Conservation (phyloP, 1,140 invertebrate genomes). For the Drosophila yakuba region DNA sequence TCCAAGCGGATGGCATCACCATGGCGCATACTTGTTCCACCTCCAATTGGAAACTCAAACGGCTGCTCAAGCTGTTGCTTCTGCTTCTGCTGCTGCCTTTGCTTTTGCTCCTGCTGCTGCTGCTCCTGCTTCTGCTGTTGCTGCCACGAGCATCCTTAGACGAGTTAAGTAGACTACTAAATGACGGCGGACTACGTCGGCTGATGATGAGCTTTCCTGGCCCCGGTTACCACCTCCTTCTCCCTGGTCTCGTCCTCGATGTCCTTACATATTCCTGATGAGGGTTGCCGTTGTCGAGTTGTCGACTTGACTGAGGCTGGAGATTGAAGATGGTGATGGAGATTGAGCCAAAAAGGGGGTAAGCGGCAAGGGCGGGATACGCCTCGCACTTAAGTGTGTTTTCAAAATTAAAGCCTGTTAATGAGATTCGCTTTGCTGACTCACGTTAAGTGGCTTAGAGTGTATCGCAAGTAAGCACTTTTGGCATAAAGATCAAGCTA, state of each 20-base stretch:
- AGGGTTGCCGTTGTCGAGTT: conserved; percentile 51
- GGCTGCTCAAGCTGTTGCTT: conserved; percentile 70
- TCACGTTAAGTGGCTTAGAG: conserved; percentile 81
- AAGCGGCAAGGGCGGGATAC: neutral
- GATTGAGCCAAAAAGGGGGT: neutral
- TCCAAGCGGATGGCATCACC: conserved; percentile 68
- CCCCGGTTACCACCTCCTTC: neutral
- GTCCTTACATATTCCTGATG: conserved; percentile 42
- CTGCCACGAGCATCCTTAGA: conserved; percentile 70
- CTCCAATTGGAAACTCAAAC: conserved; percentile 64
- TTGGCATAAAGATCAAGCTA: conserved; percentile 49
- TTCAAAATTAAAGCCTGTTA: conserved; percentile 82
- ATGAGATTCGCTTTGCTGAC: conserved; percentile 82
- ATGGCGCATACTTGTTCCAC: conserved; percentile 22
- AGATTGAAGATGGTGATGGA: conserved; percentile 8
- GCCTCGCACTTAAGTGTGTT: conserved; percentile 76
- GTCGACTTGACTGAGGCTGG: conserved; percentile 34
- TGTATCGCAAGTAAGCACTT: conserved; percentile 79
- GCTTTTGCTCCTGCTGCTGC: conserved; percentile 15
- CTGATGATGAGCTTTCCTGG: conserved; percentile 51
- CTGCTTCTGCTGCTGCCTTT: conserved; percentile 20
- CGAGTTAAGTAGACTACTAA: conserved; percentile 83
- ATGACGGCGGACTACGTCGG: conserved; percentile 55
- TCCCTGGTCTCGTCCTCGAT: neutral
- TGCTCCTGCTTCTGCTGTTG: conserved; percentile 15